These are phyloP conservation scores for Periphyllus acericola DNA, from an alignment of 2,888 invertebrate species.

Conservation along the genomic window DNA sequence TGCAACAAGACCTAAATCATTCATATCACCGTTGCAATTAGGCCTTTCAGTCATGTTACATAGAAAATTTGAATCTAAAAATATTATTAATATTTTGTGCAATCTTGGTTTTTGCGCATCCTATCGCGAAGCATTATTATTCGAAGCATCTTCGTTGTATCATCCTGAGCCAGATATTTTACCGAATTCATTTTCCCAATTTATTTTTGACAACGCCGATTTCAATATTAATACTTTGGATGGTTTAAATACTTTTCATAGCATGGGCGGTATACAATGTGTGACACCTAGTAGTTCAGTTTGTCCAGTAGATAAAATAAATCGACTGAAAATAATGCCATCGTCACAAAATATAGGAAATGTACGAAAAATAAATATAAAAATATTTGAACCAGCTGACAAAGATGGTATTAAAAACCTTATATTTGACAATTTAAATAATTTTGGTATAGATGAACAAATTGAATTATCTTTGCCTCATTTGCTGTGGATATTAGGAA, in stretches of 20 bases:
- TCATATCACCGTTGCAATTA: constrained; percentile 15
- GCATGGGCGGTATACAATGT: constrained; percentile 36
- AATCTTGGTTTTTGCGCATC: constrained; percentile 19
- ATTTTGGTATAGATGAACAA: constrained; percentile 17
- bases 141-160: constrained; percentile 24
- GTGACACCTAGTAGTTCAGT: background rate
- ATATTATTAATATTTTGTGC: constrained; percentile 21
- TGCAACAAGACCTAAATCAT: constrained; percentile 16
- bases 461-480: constrained; percentile 6
- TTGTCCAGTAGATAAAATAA: constrained; percentile 3
- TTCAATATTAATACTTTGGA: constrained; percentile 35
- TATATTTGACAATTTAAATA: background rate
- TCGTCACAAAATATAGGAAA: background rate
- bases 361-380: constrained; percentile 20
- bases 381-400: constrained; percentile 10
- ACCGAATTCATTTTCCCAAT: constrained; percentile 20
- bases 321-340: constrained; percentile 17
- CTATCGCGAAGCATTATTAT: constrained; percentile 8
- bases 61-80: constrained; percentile 16
- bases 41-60: background rate
- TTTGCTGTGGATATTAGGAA: constrained; percentile 50
- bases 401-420: constrained; percentile 3
- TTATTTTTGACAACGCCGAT: constrained; percentile 39
- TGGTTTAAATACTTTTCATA: constrained; percentile 18
- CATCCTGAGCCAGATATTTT: constrained; percentile 24